Evolutionary conservation across 2,113 vertebrate genomes (phyloP), one percentile per base, ranked within the genome.

Genomic region (Caracal caracal): DNA sequence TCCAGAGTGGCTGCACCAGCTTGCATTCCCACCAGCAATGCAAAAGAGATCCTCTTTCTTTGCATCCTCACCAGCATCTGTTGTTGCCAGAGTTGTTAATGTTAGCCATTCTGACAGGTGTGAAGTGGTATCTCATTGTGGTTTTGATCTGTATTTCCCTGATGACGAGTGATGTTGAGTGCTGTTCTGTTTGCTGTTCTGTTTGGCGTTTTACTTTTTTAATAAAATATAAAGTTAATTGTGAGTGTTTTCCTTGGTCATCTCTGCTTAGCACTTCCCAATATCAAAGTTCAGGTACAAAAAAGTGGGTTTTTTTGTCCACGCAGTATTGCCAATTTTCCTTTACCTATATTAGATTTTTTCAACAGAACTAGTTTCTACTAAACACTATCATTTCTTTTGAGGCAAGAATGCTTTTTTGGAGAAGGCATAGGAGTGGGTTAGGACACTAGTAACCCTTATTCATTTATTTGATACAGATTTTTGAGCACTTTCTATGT

Each of bases 181-280:
- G 12, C 28, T 70, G 15, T 70, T 90, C 22, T 51, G 0, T 19
- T 89, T 43, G 12, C 28, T 70, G 15, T 70, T 90, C 22, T 51
- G 0, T 19, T 89, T 35, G 28, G 30, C 49, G 59, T 93, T 94
- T 70, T 24, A 17, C 40, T 24, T 51, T 93, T 86, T 94, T 53
- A 88, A 40, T 87, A 16, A 91, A 87, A 91, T 35, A 47, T 12
- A 75, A 97, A 95, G 79, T 70, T 76, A 85, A 78, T 53, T 71
- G 37, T 33, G 49, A 63, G 59, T 20, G n/a, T 92, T 84, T 28
- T 90, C 82, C 30, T 87, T 65, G 12, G 11, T 90, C 28, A 47
- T 53, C n/a, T 95, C 49, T 88, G 33, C 68, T 90, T 66, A 43
- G 19, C 13, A 83, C 87, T 95, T 83, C 40, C 81, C 80, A 75